These are phyloP conservation scores for Margarornis squamiger DNA, from an alignment of 2,797 vertebrate genomes.

Conservation along the genomic window DNA sequence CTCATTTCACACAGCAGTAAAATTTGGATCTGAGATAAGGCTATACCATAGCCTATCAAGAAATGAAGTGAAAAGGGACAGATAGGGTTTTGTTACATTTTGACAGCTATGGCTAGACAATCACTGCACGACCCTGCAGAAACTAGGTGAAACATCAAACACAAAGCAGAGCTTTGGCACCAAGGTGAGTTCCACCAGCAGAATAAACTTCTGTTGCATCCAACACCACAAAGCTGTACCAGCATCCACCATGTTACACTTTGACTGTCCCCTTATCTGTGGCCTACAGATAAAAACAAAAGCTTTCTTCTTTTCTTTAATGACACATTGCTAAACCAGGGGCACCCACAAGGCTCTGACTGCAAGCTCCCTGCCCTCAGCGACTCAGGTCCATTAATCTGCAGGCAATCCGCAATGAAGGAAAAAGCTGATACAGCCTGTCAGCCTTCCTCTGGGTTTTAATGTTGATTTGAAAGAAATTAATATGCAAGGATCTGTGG, in stretches of 20 bases:
- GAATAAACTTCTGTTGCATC: background rate
- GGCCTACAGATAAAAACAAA: background rate
- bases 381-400: background rate
- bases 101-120: background rate
- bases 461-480: background rate
- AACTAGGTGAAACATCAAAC: background rate
- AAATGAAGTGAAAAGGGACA: background rate
- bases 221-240: background rate
- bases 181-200: background rate
- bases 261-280: background rate
- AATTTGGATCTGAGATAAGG: background rate
- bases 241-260: background rate
- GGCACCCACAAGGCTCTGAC: background rate
- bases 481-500: background rate
- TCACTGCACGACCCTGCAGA: background rate
- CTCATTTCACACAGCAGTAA: rapidly evolving
- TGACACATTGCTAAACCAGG: background rate
- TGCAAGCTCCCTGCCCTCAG: background rate
- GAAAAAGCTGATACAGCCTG: background rate
- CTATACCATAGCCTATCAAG: background rate
- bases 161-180: background rate
- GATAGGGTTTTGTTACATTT: background rate
- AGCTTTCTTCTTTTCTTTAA: background rate
- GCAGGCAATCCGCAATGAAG: background rate
- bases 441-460: background rate